Base-by-base conservation (phyloP, 2,113 vertebrate genomes). In the Pantherophis guttatus region DNA sequence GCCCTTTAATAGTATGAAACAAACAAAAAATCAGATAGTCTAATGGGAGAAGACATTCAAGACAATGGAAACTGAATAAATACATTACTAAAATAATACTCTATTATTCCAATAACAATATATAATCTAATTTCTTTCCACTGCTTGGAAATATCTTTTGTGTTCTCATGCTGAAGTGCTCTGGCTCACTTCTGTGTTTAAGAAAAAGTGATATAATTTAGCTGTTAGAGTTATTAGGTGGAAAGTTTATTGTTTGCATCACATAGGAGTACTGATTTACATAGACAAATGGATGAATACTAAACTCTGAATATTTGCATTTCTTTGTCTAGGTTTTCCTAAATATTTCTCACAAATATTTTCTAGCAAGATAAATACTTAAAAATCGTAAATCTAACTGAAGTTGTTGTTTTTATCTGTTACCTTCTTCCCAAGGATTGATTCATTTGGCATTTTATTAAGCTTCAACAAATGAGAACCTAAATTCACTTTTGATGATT, bases 1-100 rank as follows among this genome's bases (percentile, higher is more conserved):
- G 19, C 0, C 48, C 88, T 96, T 95, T 96, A 96, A 96, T 81
- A 70, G 21, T 50, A 87, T 89, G 29, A 93, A 23, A 89, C 8
- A n/a, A n/a, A 53, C 3, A 50, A 86, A 44, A 23, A 52, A 39
- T 59, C 91, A 90, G 54, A 33, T 70, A 17, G 48, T 55, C 29
- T 58, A 54, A 12, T 53, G 8, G 39, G 29, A 57, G 55, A 53
- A 5, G 17, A 62, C 50, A 50, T 86, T 29, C 9, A 9, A 65
- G 26, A 54, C 24, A 57, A 44, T 87, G 90, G 6, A 57, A 88
- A 57, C n/a, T 9, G 1, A 90, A 48, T 86, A 59, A 88, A 70
- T 44, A 87, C 81, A 87, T 65, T 86, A 87, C 48, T 85, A 75
- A 33, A 62, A 58, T 54, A 33, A 10, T 89, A 10, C 17, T 65